phyloP scores from a whole-genome alignment of 2,113 vertebrate species.

The Seriola aureovittata region DNA sequence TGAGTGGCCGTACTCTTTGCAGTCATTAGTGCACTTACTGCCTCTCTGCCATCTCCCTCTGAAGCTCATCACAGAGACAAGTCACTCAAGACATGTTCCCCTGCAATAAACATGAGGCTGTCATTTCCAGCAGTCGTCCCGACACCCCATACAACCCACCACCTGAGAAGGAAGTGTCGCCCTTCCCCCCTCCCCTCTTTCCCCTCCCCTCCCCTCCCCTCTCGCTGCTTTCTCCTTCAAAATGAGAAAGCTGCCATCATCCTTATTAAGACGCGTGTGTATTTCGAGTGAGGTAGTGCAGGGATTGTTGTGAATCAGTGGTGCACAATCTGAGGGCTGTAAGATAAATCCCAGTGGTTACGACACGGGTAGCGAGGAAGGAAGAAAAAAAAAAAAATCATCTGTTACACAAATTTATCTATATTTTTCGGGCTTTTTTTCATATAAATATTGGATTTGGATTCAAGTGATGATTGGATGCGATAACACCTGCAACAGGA shows the following conservation, averaged over 20 bases:
- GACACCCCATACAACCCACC: conserved; percentile 8
- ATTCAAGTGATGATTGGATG: too few relatives aligned
- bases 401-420: too few relatives aligned
- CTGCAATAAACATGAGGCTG: conserved; percentile 82
- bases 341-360: too few relatives aligned
- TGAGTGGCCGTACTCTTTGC: conserved; percentile 70
- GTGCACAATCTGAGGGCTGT: too few relatives aligned
- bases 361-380: too few relatives aligned
- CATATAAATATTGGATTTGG: too few relatives aligned
- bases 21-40: conserved; percentile 83
- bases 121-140: conserved; percentile 35
- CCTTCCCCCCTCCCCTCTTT: too few relatives aligned
- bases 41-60: conserved; percentile 59
- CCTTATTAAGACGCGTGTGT: not conserved
- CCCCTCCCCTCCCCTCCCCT: not conserved
- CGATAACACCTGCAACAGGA: not conserved
- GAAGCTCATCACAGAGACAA: conserved; percentile 63
- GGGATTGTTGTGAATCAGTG: not conserved
- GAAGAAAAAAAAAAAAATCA: too few relatives aligned
- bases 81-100: conserved; percentile 67
- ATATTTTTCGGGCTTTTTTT: too few relatives aligned
- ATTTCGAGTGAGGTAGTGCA: not conserved
- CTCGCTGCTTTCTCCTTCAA: conserved; percentile 2
- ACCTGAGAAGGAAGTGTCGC: not conserved
- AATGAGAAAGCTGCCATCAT: not conserved